These are phyloP conservation scores for Polia nebulosa DNA, from an alignment of 2,888 invertebrate genomes.

Conservation along the genomic window DNA sequence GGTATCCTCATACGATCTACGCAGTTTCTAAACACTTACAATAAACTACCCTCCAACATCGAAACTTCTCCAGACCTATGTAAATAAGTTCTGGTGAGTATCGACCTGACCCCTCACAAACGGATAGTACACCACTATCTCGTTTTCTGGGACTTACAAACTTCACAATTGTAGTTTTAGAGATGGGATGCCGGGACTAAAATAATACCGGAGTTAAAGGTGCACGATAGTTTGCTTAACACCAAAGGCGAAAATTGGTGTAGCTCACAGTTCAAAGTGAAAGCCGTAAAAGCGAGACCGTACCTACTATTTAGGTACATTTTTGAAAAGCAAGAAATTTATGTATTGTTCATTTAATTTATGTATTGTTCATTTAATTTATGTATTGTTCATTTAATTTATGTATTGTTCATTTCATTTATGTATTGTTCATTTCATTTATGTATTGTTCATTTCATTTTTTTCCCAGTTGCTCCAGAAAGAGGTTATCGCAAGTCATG, in stretches of 20 bases:
- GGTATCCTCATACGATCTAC: neutral
- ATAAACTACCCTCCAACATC: conserved; percentile 20
- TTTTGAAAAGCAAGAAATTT: neutral
- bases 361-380: no score
- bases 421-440: no score
- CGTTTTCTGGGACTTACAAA: conserved; percentile 1
- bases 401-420: no score
- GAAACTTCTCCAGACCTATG: conserved; percentile 45
- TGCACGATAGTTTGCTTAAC: conserved; percentile 15
- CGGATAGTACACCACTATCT: neutral
- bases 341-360: no score
- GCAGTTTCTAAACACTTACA: conserved; percentile 27
- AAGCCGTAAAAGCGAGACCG: neutral
- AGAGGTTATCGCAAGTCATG: no score
- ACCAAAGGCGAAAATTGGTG: neutral
- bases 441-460: no score
- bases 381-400: no score
- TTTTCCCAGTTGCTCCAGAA: no score
- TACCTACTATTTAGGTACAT: neutral
- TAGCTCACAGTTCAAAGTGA: neutral
- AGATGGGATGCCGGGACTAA: neutral
- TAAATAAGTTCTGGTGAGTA: conserved; percentile 38
- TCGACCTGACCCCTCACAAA: conserved; percentile 2
- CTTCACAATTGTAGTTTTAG: conserved; percentile 11
- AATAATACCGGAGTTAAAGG: neutral